A percentile compares a stretch with the other conserved stretches of the same genome.
phyloP scores from a whole-genome alignment of 2,113 vertebrate species.

The Vulpes ferrilata region DNA sequence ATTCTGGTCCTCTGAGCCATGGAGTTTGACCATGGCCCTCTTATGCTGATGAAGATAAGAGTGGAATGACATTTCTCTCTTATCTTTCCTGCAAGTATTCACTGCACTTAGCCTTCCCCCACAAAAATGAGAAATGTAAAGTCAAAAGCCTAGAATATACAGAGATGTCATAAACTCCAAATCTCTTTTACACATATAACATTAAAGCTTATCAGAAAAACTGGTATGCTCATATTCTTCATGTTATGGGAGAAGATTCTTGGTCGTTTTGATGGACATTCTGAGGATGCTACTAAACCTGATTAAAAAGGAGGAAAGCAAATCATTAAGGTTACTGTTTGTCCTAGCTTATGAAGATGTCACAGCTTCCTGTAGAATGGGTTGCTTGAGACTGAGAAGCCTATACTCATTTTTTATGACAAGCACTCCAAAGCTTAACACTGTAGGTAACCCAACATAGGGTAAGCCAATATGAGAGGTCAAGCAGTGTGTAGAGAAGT shows the following conservation, averaged over 20 bases:
- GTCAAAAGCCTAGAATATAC: background rate
- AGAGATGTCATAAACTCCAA: background rate
- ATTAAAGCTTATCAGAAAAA: background rate
- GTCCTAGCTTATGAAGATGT: background rate
- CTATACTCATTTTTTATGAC: background rate
- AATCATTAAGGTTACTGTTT: background rate
- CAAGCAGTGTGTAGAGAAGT: rapidly evolving
- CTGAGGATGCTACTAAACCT: background rate
- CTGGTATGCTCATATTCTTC: no score
- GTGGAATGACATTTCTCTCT: background rate
- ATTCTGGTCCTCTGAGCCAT: background rate
- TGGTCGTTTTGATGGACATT: background rate
- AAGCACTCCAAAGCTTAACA: background rate
- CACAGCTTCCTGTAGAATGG: background rate
- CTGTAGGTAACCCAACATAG: background rate
- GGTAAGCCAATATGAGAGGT: background rate
- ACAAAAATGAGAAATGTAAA: background rate
- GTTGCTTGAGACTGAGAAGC: background rate
- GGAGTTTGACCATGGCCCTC: background rate
- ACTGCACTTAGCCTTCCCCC: no score
- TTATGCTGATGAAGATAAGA: background rate
- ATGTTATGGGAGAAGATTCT: background rate
- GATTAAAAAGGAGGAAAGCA: background rate
- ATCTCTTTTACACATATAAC: background rate
- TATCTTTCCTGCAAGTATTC: background rate